Base-by-base conservation (phyloP, 1,140 invertebrate species). In the Macrocentrus cingulum region DNA sequence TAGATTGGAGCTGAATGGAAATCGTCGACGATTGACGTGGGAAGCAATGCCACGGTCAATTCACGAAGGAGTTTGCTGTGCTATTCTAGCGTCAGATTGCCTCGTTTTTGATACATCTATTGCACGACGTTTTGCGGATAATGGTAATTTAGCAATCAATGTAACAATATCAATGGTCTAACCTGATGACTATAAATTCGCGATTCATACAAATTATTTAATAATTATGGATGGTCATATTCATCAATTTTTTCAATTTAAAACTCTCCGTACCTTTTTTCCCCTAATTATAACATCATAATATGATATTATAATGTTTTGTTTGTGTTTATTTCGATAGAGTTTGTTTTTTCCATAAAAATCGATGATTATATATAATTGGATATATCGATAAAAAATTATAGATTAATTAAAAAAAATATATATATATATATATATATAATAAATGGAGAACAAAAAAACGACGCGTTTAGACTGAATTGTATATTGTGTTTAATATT, bases 141-240 rank as follows among this genome's bases (percentile, higher is more conserved):
- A 98, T 81, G 97, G 97, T 4, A 99, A 99, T 82, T 84, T 99
- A 55, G 97, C 96, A 63, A 99, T 99, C 65, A 99, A 99, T 83
- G 98, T 99, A 60, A 99, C 97, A 69, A 99, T 99, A 77, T 95
- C 92, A 58, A 88, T 92, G 84, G 89, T 90, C 78, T 90, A 80
- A 79, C 69, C n/a, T n/a, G n/a, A n/a, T n/a, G 29, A n/a, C 19
- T n/a, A 20, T 13, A 15, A 18, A n/a, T 25, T 2, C 42, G 16
- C 7, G 11, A 6, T 11, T 6, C 9, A 15, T 36, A 51, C 2
- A 19, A 25, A 39, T 29, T 6, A 22, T 36, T 19, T 19, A 45
- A 34, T 34, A 11, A 45, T 11, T 45, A 8, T n/a, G 8, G 19
- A 45, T 16, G 19, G 22, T 45, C n/a, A 41, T 19, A 19, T 18